A percentile compares a stretch with the other conserved stretches of the same genome.
Evolutionary conservation across 1,140 invertebrate genomes (phyloP).

Genomic region (Propsilocerus akamusi): DNA sequence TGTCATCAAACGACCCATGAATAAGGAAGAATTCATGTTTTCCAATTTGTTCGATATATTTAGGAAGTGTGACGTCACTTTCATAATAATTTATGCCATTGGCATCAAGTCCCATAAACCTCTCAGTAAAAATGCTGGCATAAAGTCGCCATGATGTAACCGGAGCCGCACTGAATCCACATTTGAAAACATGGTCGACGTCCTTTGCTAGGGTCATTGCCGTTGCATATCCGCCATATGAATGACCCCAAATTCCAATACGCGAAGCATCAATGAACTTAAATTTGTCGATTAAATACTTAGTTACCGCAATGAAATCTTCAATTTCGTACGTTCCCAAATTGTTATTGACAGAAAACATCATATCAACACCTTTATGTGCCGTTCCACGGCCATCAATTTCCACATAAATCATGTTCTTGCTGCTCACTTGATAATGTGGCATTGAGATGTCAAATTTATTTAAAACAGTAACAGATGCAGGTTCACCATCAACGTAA

Average conservation of each 20-base stretch:
- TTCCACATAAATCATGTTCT: constrained; percentile 52
- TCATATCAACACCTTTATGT: constrained; percentile 52
- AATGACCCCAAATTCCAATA: constrained; percentile 80
- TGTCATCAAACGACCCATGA: constrained; percentile 81
- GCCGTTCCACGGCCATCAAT: constrained; percentile 71
- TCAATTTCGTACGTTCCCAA: constrained; percentile 61
- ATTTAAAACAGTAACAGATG: constrained; percentile 60
- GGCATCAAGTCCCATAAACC: constrained; percentile 72
- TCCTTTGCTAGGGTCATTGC: constrained; percentile 58
- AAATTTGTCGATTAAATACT: constrained; percentile 25
- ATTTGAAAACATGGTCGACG: constrained; percentile 52
- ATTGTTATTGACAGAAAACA: constrained; percentile 51
- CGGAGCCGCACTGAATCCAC: constrained; percentile 80
- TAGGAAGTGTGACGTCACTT: constrained; percentile 36
- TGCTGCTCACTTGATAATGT: constrained; percentile 51
- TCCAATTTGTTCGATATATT: constrained; percentile 34
- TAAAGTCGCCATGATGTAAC: constrained; percentile 90
- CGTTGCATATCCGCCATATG: constrained; percentile 55
- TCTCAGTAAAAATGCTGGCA: constrained; percentile 80
- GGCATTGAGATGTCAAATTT: constrained; percentile 41
- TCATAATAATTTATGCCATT: constrained; percentile 58
- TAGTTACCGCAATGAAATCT: constrained; percentile 60
- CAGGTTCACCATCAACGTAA: constrained; percentile 79
- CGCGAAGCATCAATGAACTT: constrained; percentile 22
- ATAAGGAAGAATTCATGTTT: constrained; percentile 69